Evolutionary conservation across 2,797 vertebrate genomes (phyloP).

Genomic region (Darevskia nairensis): DNA sequence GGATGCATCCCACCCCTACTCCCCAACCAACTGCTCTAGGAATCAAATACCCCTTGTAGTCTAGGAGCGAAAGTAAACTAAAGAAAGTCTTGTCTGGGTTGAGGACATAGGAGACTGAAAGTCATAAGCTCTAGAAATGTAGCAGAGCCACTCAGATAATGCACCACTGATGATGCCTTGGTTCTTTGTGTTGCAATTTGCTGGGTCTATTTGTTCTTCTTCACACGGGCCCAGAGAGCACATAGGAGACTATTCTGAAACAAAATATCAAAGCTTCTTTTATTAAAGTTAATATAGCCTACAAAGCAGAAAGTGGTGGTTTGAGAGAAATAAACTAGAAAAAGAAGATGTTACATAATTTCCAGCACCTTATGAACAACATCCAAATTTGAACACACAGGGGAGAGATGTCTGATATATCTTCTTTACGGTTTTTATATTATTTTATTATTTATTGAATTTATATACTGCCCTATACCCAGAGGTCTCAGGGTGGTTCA

Average conservation of each 20-base stretch:
- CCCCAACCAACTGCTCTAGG: not conserved
- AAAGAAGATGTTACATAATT: not conserved
- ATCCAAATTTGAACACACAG: not conserved
- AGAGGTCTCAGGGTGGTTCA: too few relatives aligned
- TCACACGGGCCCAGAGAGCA: not conserved
- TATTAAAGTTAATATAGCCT: not conserved
- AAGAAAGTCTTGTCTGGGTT: not conserved
- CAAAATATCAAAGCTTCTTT: not conserved
- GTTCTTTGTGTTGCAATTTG: not conserved
- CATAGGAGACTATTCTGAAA: not conserved
- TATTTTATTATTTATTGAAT: too few relatives aligned
- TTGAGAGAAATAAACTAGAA: conserved; percentile 10
- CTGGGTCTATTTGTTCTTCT: not conserved
- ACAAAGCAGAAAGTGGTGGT: conserved; percentile 10
- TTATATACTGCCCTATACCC: too few relatives aligned
- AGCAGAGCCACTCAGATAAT: not conserved
- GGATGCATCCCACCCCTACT: not conserved
- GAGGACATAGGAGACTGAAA: not conserved
- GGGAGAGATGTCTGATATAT: not conserved
- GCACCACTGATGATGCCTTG: not conserved
- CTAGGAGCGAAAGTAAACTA: not conserved
- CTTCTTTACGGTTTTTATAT: not conserved
- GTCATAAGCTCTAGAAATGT: not conserved
- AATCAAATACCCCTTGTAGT: not conserved
- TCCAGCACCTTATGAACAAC: not conserved